Conservation (phyloP, 2,797 vertebrate species). For the Poeciliopsis infans region DNA sequence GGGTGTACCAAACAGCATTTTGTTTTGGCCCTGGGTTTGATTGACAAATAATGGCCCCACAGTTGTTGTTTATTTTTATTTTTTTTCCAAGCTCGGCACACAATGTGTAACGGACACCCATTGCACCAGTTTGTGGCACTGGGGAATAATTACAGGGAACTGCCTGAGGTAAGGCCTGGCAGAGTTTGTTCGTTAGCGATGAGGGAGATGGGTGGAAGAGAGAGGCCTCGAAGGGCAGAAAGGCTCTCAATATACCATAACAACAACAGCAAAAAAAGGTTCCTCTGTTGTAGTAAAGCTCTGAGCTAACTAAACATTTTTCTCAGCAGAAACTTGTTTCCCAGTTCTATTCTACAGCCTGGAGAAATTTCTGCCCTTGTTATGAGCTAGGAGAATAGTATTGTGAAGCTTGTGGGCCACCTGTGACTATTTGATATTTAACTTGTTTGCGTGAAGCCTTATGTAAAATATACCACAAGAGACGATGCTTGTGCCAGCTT, state of each 20-base stretch:
- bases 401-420: constrained; percentile 52
- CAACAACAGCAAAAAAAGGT: constrained; percentile 28
- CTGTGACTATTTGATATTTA: constrained; percentile 61
- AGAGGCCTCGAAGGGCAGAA: constrained; percentile 60
- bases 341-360: constrained; percentile 41
- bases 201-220: constrained; percentile 63
- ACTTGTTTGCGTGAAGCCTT: constrained; percentile 58
- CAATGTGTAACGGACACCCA: constrained; percentile 78
- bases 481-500: constrained; percentile 23
- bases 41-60: constrained; percentile 85
- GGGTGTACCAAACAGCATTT: constrained; percentile 75
- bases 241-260: constrained; percentile 52
- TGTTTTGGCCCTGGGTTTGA: constrained; percentile 81
- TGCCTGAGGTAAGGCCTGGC: constrained; percentile 81
- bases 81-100: constrained; percentile 66
- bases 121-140: constrained; percentile 79
- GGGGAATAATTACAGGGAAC: constrained; percentile 83
- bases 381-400: constrained; percentile 33
- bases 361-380: constrained; percentile 41
- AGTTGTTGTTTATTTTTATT: constrained; percentile 72
- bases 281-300: constrained; percentile 46
- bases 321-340: constrained; percentile 43
- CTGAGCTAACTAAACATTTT: constrained; percentile 60
- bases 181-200: constrained; percentile 80
- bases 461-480: constrained; percentile 48